Conservation (phyloP, 1,140 invertebrate species). For the Philotrypesis tridentata region DNA sequence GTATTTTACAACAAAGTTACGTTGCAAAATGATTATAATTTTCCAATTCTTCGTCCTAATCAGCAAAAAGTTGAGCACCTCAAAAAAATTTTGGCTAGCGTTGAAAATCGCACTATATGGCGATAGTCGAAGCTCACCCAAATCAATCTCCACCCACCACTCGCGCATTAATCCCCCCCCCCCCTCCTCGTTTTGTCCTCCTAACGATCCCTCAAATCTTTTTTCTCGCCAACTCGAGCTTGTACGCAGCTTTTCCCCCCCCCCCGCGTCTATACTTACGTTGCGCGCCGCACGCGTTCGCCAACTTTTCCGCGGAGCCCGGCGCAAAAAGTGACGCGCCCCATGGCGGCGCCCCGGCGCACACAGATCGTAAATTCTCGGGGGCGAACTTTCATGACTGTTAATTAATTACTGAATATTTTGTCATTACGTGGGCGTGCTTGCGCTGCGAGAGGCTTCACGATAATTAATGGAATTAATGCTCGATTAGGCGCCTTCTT, state of each 20-base stretch:
- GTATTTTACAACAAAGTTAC: too few relatives aligned
- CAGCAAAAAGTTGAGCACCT: too few relatives aligned
- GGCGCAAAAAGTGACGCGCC: constrained; percentile 14
- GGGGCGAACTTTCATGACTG: constrained; percentile 40
- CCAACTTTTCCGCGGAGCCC: not conserved
- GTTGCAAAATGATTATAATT: too few relatives aligned
- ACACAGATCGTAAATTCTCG: constrained; percentile 29
- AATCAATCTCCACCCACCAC: too few relatives aligned
- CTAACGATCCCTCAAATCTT: not conserved
- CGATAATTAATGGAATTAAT: constrained; percentile 49
- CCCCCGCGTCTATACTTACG: not conserved
- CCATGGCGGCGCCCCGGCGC: not conserved
- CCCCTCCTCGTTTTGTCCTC: not conserved
- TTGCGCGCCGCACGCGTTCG: not conserved
- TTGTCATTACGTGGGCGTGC: constrained; percentile 30
- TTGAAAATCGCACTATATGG: too few relatives aligned
- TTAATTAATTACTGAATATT: constrained; percentile 50
- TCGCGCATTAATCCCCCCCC: too few relatives aligned
- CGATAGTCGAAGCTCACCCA: too few relatives aligned
- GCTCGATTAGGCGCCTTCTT: constrained; percentile 44
- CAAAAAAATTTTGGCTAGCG: too few relatives aligned
- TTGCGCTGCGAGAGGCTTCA: too few relatives aligned
- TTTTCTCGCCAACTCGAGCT: not conserved
- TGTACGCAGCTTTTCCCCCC: not conserved
- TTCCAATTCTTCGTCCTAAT: too few relatives aligned